Percentiles rank a stretch among this genome's conserved stretches.
These are phyloP conservation scores for Drosophila leontia DNA, from an alignment of 1,140 invertebrate species.

Conservation along the genomic window DNA sequence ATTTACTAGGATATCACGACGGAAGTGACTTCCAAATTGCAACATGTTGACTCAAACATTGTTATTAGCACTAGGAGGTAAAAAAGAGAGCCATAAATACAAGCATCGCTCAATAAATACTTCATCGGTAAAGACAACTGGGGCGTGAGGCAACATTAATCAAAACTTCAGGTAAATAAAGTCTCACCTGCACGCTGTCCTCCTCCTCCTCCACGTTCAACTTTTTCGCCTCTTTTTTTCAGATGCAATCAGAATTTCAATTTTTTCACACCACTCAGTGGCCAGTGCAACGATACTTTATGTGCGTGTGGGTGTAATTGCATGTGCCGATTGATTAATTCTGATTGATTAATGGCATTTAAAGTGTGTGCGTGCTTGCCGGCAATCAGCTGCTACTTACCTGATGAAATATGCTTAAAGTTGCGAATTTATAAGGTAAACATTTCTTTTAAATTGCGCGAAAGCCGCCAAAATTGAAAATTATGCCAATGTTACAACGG, in stretches of 20 bases:
- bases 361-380: constrained; percentile 35
- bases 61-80: constrained; percentile 32
- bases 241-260: constrained; percentile 44
- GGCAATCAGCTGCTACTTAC: background rate
- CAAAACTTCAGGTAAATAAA: constrained; percentile 56
- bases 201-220: background rate
- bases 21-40: constrained; percentile 21
- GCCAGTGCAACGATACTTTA: constrained; percentile 15
- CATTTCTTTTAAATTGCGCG: background rate
- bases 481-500: background rate
- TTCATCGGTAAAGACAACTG: constrained; percentile 51
- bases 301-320: constrained; percentile 16
- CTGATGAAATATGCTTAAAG: constrained; percentile 2
- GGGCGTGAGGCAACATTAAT: constrained; percentile 65
- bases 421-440: constrained; percentile 11
- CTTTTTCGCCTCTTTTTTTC: background rate
- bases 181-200: constrained; percentile 42
- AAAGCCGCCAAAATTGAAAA: background rate
- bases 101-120: constrained; percentile 56
- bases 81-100: constrained; percentile 52
- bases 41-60: constrained; percentile 38
- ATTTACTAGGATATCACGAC: background rate
- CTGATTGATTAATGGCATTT: constrained; percentile 45
- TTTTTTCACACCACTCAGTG: constrained; percentile 22
- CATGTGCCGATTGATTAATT: constrained; percentile 50